Conservation (phyloP, 2,797 vertebrate species). For the Gambelia wislizenii region DNA sequence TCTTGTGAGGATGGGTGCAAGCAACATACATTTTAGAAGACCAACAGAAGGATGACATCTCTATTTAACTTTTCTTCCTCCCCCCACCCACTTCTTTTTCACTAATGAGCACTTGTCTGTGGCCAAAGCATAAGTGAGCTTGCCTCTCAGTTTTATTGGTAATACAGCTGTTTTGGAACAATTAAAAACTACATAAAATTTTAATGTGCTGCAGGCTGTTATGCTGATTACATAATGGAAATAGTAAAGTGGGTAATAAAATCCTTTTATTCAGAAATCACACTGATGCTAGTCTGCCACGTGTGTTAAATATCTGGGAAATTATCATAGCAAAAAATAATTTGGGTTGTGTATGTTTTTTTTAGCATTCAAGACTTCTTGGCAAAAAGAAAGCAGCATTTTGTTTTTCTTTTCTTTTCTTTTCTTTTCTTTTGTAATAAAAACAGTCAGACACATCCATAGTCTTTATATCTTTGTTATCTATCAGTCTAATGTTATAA, state of each 20-base stretch:
- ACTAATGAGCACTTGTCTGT: slow-evolving; percentile 52
- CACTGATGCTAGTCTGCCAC: slow-evolving; percentile 62
- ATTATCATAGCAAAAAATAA: slow-evolving; percentile 1
- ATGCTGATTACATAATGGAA: slow-evolving; percentile 55
- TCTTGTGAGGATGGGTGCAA: neutral
- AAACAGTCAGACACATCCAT: slow-evolving; percentile 2
- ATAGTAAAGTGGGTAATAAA: slow-evolving; percentile 46
- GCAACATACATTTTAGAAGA: neutral
- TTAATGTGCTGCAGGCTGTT: slow-evolving; percentile 54
- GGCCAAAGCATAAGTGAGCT: neutral
- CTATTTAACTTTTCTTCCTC: neutral
- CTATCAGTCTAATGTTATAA: neutral
- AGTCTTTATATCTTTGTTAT: neutral
- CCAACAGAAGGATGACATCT: slow-evolving; percentile 30
- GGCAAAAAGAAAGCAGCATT: neutral
- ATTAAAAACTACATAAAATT: slow-evolving; percentile 67
- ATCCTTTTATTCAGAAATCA: slow-evolving; percentile 64
- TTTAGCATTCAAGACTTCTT: neutral
- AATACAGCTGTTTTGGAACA: slow-evolving; percentile 69
- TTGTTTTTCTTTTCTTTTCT: neutral
- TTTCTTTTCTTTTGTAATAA: neutral
- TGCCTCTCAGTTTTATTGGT: slow-evolving; percentile 28
- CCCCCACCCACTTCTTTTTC: neutral
- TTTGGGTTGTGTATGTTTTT: neutral
- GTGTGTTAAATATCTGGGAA: slow-evolving; percentile 52